phyloP scores from a whole-genome alignment of 1,140 invertebrate genomes.

The Penaeus indicus region DNA sequence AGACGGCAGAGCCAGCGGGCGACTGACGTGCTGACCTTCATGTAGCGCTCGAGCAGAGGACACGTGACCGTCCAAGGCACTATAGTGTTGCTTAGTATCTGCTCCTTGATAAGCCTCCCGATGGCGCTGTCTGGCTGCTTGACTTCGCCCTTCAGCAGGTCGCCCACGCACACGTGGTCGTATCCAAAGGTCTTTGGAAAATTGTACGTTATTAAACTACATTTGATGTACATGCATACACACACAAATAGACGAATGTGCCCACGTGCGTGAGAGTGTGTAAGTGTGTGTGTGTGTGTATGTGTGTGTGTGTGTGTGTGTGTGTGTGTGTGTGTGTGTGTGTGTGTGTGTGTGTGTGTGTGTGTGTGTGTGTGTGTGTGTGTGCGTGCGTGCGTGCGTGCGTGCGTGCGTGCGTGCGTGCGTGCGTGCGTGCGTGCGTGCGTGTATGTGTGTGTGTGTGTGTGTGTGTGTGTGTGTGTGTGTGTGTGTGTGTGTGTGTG shows the following conservation, averaged over 20 bases:
- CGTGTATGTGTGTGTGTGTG: not conserved
- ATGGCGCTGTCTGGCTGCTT: no score
- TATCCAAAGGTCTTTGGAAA: no score
- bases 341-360: not conserved
- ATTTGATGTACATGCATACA: no score
- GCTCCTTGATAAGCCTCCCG: no score
- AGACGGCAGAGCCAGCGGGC: no score
- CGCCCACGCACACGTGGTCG: no score
- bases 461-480: not conserved
- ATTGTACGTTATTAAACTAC: no score
- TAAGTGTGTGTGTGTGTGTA: not conserved
- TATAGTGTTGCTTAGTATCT: no score
- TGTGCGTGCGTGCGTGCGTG: not conserved
- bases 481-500: not conserved
- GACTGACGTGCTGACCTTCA: no score
- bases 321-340: not conserved
- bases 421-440: not conserved
- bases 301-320: not conserved
- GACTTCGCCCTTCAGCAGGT: no score
- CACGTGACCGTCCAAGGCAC: no score
- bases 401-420: not conserved
- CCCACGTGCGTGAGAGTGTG: not conserved
- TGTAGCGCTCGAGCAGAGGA: no score
- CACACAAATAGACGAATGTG: not conserved
- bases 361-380: not conserved